A percentile compares a stretch with the other conserved stretches of the same genome.
These are phyloP conservation scores for Pteruthius melanotis DNA, from an alignment of 2,113 vertebrate genomes.

Conservation along the genomic window DNA sequence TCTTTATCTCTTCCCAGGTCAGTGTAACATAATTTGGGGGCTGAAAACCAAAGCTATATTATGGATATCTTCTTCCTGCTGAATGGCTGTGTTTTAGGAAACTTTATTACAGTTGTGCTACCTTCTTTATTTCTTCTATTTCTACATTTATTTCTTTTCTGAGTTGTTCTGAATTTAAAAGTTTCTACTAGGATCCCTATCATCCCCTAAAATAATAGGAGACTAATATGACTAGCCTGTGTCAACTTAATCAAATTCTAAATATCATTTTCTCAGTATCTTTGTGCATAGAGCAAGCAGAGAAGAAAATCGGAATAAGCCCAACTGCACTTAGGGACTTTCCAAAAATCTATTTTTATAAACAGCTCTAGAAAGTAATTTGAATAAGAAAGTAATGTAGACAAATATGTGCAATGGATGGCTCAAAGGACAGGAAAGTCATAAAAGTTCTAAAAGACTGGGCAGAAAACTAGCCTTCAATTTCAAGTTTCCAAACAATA, in stretches of 20 bases:
- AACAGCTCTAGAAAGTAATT: neutral
- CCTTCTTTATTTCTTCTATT: neutral
- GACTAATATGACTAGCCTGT: neutral
- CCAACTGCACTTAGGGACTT: neutral
- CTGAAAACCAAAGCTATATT: neutral
- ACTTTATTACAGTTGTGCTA: neutral
- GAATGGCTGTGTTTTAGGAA: neutral
- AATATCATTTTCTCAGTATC: neutral
- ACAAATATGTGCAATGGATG: neutral
- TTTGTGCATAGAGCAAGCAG: neutral
- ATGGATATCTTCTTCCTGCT: neutral
- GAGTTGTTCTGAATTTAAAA: neutral
- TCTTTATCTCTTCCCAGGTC: neutral
- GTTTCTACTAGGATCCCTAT: neutral
- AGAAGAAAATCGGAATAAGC: neutral
- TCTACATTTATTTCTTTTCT: neutral
- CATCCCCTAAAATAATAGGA: neutral
- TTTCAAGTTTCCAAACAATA: neutral
- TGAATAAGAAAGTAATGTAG: neutral
- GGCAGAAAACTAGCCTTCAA: neutral
- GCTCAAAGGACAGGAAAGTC: neutral
- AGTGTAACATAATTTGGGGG: neutral
- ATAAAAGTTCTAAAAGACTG: neutral
- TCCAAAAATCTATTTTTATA: neutral
- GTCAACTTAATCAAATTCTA: neutral